phyloP scores from a whole-genome alignment of 2,888 invertebrate species.

The Tineola bisselliella region DNA sequence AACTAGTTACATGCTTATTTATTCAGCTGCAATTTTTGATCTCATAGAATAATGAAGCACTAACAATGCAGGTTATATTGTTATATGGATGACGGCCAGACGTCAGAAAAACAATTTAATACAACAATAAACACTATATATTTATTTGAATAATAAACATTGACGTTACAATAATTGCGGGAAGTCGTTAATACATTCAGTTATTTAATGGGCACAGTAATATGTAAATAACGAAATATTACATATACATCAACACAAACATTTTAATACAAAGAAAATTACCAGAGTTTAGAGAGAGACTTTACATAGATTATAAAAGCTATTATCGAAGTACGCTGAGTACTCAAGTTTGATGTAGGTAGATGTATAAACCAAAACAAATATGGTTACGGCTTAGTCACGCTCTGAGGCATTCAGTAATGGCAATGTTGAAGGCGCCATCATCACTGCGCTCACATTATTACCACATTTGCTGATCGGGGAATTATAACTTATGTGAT shows the following conservation, averaged over 20 bases:
- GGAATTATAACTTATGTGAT: not conserved
- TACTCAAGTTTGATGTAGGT: not conserved
- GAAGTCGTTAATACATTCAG: too few relatives aligned
- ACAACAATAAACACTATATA: too few relatives aligned
- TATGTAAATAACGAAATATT: too few relatives aligned
- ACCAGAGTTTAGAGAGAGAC: not conserved
- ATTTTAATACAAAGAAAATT: not conserved
- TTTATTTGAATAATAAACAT: too few relatives aligned
- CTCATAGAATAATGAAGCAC: not conserved
- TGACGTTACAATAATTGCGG: too few relatives aligned
- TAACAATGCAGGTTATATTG: not conserved
- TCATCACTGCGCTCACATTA: not conserved
- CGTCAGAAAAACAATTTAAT: too few relatives aligned
- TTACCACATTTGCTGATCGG: not conserved
- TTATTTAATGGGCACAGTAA: too few relatives aligned
- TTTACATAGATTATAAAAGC: not conserved
- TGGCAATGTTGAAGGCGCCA: constrained; percentile 14
- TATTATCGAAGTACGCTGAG: not conserved
- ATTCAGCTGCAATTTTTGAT: constrained; percentile 2
- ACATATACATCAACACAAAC: too few relatives aligned
- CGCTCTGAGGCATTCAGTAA: constrained; percentile 15
- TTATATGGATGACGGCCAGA: too few relatives aligned
- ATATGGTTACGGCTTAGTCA: constrained; percentile 16
- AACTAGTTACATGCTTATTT: not conserved
- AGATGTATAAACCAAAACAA: constrained; percentile 2